These are phyloP conservation scores for Gobio occitaniae DNA, from an alignment of 2,797 vertebrate genomes.

Conservation along the genomic window DNA sequence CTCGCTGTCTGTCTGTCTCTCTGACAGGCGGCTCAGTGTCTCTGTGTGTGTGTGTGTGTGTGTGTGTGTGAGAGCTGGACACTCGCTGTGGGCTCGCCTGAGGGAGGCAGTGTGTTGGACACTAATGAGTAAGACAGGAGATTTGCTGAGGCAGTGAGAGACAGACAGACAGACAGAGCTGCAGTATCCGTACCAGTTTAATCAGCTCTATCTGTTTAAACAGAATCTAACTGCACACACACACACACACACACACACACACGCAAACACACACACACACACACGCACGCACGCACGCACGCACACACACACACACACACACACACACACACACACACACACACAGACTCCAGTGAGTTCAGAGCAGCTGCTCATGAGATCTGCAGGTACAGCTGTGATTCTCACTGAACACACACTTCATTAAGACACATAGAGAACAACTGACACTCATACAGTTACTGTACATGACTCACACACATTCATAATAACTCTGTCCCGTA, in stretches of 20 bases:
- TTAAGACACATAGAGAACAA: too few species aligned
- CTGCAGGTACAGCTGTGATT: too few species aligned
- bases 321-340: too few species aligned
- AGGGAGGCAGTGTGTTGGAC: conserved; percentile 31
- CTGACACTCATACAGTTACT: too few species aligned
- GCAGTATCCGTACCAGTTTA: background rate
- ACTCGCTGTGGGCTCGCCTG: conserved; percentile 49
- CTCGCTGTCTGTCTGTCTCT: background rate
- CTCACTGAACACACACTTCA: too few species aligned
- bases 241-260: background rate
- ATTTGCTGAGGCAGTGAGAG: conserved; percentile 24
- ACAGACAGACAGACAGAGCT: conserved; percentile 30
- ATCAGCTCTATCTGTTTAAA: background rate
- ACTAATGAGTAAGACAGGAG: conserved; percentile 49
- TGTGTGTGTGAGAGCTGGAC: conserved; percentile 1
- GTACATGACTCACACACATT: too few species aligned
- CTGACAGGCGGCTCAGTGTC: conserved; percentile 40
- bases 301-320: background rate
- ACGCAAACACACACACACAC: background rate
- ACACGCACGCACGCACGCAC: background rate
- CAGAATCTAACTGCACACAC: too few species aligned
- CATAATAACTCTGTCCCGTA: too few species aligned
- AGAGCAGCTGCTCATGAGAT: too few species aligned
- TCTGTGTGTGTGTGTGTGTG: conserved; percentile 13
- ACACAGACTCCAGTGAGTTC: too few species aligned